A percentile compares a stretch with the other conserved stretches of the same genome.
Conservation (phyloP, 2,113 vertebrate species). For the Chaetura pelagica region DNA sequence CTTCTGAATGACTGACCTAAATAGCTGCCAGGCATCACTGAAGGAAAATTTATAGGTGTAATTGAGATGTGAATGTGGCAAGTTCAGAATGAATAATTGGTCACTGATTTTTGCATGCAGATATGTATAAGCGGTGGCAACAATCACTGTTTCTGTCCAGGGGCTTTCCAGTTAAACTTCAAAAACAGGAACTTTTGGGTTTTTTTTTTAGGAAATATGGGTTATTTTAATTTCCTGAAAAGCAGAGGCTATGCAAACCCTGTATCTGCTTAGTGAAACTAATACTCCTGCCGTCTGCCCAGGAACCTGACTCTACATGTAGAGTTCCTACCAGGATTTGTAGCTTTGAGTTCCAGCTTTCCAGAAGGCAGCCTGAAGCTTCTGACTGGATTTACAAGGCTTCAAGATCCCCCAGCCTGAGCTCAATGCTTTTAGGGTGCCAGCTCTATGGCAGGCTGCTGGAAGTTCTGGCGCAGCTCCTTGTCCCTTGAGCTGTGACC, state of each 20-base stretch:
- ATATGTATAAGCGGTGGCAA: not conserved
- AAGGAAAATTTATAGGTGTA: not conserved
- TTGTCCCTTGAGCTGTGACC: not conserved
- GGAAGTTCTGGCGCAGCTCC: constrained; percentile 12
- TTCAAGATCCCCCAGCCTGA: not conserved
- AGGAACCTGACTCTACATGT: not conserved
- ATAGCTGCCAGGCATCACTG: not conserved
- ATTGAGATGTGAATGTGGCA: not conserved
- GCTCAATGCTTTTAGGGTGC: not conserved
- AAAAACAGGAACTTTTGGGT: not conserved
- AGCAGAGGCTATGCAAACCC: not conserved
- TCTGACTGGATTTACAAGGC: not conserved
- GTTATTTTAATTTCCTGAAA: not conserved
- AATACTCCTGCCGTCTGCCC: not conserved
- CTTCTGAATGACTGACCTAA: not conserved
- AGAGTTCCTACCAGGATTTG: not conserved
- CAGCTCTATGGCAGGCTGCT: not conserved
- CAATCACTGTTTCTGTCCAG: not conserved
- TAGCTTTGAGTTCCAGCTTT: not conserved
- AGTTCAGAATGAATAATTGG: not conserved
- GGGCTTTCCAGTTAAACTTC: not conserved
- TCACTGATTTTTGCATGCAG: not conserved
- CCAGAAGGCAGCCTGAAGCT: not conserved
- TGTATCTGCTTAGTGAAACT: not conserved
- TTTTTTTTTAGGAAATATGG: not conserved